These are phyloP conservation scores for Orthonevra nobilis DNA, from an alignment of 2,888 invertebrate species.

Conservation along the genomic window DNA sequence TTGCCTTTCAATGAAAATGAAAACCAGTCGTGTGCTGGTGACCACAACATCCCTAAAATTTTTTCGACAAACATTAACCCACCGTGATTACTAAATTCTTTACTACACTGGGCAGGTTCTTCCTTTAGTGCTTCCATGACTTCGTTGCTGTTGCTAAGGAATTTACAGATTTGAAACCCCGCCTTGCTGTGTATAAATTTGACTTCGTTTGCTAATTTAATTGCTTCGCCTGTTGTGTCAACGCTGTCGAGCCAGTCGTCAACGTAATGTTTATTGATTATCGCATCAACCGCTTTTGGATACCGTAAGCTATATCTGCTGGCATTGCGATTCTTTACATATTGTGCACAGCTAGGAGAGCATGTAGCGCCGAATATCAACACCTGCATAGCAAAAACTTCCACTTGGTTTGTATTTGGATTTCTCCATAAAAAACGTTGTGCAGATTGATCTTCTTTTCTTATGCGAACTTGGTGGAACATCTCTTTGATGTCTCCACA, in stretches of 20 bases:
- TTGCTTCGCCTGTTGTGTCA: conserved; percentile 63
- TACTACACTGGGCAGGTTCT: not conserved
- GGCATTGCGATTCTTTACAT: conserved; percentile 63
- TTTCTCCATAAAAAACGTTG: conserved; percentile 74
- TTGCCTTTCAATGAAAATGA: not conserved
- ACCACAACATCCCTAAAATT: conserved; percentile 1
- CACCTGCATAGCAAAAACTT: conserved; percentile 67
- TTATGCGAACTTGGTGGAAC: too few relatives aligned
- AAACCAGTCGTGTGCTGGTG: not conserved
- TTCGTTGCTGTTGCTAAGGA: conserved; percentile 37
- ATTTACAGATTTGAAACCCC: conserved; percentile 56
- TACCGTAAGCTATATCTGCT: conserved; percentile 27
- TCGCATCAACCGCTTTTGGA: conserved; percentile 51
- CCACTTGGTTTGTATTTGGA: conserved; percentile 29
- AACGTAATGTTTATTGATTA: conserved; percentile 63
- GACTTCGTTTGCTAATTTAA: conserved; percentile 45
- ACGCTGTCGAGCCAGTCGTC: conserved; percentile 71
- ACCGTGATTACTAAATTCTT: not conserved
- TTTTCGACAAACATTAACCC: conserved; percentile 4
- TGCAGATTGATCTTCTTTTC: conserved; percentile 69
- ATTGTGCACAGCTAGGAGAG: too few relatives aligned
- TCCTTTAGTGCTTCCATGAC: conserved; percentile 29
- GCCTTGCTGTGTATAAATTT: conserved; percentile 16
- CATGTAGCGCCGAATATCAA: conserved; percentile 72
- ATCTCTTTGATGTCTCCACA: conserved; percentile 72